Conservation (phyloP, 1,140 invertebrate genomes). For the Drosophila chauvacae region DNA sequence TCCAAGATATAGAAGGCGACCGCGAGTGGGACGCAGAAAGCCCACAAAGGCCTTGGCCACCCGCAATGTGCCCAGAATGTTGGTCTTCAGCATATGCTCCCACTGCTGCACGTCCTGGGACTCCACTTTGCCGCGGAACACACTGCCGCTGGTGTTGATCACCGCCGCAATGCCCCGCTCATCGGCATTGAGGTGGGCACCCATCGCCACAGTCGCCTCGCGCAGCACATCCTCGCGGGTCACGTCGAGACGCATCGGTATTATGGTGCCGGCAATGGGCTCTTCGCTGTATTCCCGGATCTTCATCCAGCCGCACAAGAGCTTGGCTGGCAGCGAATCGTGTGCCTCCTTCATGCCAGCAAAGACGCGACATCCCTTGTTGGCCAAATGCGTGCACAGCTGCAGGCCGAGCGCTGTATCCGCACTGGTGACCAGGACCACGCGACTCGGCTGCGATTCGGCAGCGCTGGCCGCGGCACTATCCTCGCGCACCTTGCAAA, state of each 20-base stretch:
- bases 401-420: conserved; percentile 90
- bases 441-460: conserved; percentile 85
- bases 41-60: conserved; percentile 91
- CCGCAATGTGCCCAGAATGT: conserved; percentile 90
- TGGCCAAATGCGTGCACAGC: conserved; percentile 87
- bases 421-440: conserved; percentile 90
- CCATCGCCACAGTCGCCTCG: conserved; percentile 90
- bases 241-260: conserved; percentile 90
- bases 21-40: conserved; percentile 86
- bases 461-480: conserved; percentile 71
- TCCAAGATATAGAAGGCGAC: conserved; percentile 87
- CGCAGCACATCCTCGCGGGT: conserved; percentile 92
- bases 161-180: conserved; percentile 93
- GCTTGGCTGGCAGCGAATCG: conserved; percentile 85
- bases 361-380: conserved; percentile 90
- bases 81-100: conserved; percentile 91
- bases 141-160: conserved; percentile 91
- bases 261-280: conserved; percentile 85
- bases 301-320: conserved; percentile 87
- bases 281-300: conserved; percentile 86
- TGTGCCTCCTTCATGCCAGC: conserved; percentile 88
- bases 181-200: conserved; percentile 91
- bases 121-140: conserved; percentile 88
- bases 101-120: conserved; percentile 90
- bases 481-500: conserved; percentile 88